phyloP scores from a whole-genome alignment of 2,888 invertebrate genomes.

The Dione juno region DNA sequence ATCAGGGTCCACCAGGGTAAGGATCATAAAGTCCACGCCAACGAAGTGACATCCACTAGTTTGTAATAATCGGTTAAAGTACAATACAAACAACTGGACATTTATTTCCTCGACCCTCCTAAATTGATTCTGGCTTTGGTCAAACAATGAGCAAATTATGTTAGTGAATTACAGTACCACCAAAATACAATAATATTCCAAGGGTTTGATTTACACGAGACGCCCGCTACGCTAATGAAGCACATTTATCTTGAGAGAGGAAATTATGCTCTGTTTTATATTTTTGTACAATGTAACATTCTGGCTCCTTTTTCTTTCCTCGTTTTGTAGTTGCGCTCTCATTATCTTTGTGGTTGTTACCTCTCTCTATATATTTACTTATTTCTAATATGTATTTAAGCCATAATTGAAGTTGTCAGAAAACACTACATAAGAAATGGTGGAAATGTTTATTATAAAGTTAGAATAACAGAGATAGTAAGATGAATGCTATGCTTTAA shows the following conservation, averaged over 20 bases:
- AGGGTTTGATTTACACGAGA: constrained; percentile 33
- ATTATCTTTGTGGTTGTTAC: constrained; percentile 1
- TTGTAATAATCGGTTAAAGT: constrained; percentile 7
- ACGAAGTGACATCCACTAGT: no score
- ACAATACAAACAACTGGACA: constrained; percentile 15
- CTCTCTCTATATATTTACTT: neutral
- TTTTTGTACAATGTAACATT: constrained; percentile 19
- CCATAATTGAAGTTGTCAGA: constrained; percentile 8
- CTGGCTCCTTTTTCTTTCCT: constrained; percentile 17
- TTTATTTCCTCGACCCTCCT: constrained; percentile 20
- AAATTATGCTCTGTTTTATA: constrained; percentile 29
- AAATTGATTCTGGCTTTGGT: constrained; percentile 25
- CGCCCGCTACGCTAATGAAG: constrained; percentile 29
- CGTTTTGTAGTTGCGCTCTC: neutral
- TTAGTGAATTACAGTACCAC: constrained; percentile 23
- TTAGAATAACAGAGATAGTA: neutral
- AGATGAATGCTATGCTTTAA: neutral
- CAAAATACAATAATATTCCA: constrained; percentile 30
- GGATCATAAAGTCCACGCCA: no score
- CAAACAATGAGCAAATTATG: constrained; percentile 32
- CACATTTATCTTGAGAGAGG: constrained; percentile 27
- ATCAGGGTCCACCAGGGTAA: no score
- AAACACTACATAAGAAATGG: neutral
- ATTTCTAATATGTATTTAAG: neutral
- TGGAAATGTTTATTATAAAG: neutral